Conservation (phyloP, 2,888 invertebrate genomes). For the Phyto melanocephala region DNA sequence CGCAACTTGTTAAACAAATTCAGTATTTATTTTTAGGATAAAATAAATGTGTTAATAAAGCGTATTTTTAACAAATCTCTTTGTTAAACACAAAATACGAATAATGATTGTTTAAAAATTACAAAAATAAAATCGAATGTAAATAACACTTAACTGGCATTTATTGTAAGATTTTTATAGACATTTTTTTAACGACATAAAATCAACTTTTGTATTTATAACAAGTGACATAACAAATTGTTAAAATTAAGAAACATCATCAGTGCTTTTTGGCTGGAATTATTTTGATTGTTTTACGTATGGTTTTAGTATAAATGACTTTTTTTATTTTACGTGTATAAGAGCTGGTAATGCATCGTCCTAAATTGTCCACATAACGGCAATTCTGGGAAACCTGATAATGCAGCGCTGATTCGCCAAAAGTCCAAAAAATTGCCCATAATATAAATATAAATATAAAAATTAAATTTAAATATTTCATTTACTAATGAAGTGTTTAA, state of each 20-base stretch:
- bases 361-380: slow-evolving; percentile 27
- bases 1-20: not conserved
- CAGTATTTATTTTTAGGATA: slow-evolving; percentile 51
- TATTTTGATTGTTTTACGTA: slow-evolving; percentile 15
- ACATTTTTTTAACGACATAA: too few relatives aligned
- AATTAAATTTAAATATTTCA: not conserved
- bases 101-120: too few relatives aligned
- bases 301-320: slow-evolving; percentile 18
- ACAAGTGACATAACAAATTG: not conserved
- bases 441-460: not conserved
- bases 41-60: slow-evolving; percentile 43
- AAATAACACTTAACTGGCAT: slow-evolving; percentile 20
- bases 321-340: not conserved
- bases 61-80: slow-evolving; percentile 41
- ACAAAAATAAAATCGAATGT: not conserved
- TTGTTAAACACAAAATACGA: slow-evolving; percentile 1
- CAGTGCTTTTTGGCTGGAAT: not conserved
- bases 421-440: not conserved
- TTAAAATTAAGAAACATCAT: not conserved
- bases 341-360: not conserved
- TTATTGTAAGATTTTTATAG: slow-evolving; percentile 24
- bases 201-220: too few relatives aligned
- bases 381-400: not conserved
- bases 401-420: not conserved
- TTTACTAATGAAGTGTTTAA: not conserved